Base-by-base conservation (phyloP, 2,888 invertebrate genomes). In the Acleris sparsana region DNA sequence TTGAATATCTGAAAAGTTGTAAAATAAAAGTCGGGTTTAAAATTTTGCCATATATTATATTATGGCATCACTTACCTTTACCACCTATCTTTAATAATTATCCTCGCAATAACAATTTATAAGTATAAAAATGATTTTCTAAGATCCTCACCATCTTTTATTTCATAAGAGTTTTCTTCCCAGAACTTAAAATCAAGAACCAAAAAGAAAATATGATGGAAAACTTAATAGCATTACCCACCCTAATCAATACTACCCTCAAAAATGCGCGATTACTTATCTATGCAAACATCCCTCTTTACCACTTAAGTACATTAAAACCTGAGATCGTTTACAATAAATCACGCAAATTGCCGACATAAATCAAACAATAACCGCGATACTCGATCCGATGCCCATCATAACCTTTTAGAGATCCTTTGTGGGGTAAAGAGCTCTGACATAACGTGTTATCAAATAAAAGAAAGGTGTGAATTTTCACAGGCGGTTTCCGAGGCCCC, bases 391-490 rank as follows among this genome's bases (percentile, higher is more conserved):
- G 78, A 79, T 79, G 80, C 84, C 88, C 89, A 92, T 92, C 89
- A 86, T 83, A 85, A 87, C 88, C 92, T 92, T 92, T 92, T 91
- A 92, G 86, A 85, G 86, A 81, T 84, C 88, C 82, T 88, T 92
- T 92, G 89, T 92, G 84, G 82, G 80, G 83, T 85, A 86, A 90
- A 91, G 88, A 87, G 87, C 86, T 83, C 89, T 88, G 88, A 89
- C 86, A 89, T 90, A 90, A 89, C 87, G 86, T 86, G 88, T 88
- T 92, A 91, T 87, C 92, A 91, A 92, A 92, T 91, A 91, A 89
- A 91, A 90, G 91, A 91, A 92, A 92, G 92, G 92, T 92, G 92
- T 91, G 90, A 92, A 92, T 88, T 88, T 90, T 92, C 92, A 85
- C 92, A 92, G 88, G 84, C 86, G 82, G 81, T 77, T 77, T 78